Evolutionary conservation across 1,140 invertebrate genomes (phyloP), one percentile per base, ranked within the genome.

Genomic region (Listronotus bonariensis): DNA sequence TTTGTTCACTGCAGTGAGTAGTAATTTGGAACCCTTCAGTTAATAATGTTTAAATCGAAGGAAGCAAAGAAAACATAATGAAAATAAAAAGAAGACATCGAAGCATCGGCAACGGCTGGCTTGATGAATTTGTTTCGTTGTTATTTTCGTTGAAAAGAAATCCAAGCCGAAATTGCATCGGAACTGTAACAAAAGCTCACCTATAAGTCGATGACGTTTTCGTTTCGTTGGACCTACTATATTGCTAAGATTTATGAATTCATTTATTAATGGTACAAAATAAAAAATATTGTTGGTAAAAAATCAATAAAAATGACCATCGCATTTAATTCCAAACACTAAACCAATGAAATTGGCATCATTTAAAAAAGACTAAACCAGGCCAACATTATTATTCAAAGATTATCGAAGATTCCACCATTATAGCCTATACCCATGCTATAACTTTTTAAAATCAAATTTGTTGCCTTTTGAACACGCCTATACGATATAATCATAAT

Each of bases 101-200:
- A n/a, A 12, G n/a, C 26, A 18, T 26, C 48, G 38, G 26, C 49
- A 43, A 43, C 48, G 17, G 48, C 43, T 32, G 49, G 49, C 61
- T 56, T 56, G 53, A 56, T 56, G 61, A 54, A 63, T 63, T 63
- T 63, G 61, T 63, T 56, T 54, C 53, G 61, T 52, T 63, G 41
- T 56, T 63, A 54, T 63, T 63, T 63, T 63, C 52, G 40, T 55
- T 52, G 26, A 56, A 56, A 55, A 48, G 53, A 56, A 63, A 63
- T 48, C 45, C 52, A 41, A 63, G 52, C 61, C 51, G 34, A 63
- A 63, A 63, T 63, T 63, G 53, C 61, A 49, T 63, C 53, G 41
- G 61, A 55, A 63, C 43, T 48, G 17, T 9, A 20, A 55, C 51
- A 55, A 63, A 63, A 56, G 53, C 38, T 54, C 38, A 43, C 38